Evolutionary conservation across 2,888 invertebrate species (phyloP).

Genomic region (Agrotis segetum): DNA sequence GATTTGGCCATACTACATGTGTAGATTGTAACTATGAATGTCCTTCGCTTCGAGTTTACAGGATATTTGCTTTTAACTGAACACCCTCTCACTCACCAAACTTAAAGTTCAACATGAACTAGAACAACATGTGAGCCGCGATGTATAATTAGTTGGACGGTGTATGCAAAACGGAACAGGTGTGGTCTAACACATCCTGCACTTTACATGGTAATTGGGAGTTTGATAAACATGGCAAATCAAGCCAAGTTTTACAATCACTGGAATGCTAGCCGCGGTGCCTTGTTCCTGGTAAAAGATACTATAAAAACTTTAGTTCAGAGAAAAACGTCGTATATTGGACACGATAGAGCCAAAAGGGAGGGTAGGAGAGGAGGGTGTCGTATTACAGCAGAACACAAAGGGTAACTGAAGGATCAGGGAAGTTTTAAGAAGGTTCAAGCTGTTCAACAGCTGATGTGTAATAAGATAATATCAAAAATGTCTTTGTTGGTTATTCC

Average conservation of each 20-base stretch:
- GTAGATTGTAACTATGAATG: not conserved
- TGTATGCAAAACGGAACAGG: conserved; percentile 50
- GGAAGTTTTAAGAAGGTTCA: no score
- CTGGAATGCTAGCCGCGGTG: not conserved
- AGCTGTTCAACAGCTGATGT: no score
- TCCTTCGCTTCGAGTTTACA: conserved; percentile 20
- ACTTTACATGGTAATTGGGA: conserved; percentile 2
- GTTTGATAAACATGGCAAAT: not conserved
- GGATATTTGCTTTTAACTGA: not conserved
- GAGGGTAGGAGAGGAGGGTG: no score
- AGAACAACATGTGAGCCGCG: not conserved
- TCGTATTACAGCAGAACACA: no score
- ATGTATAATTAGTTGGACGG: not conserved
- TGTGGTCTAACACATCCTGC: conserved; percentile 39
- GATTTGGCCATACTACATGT: no score
- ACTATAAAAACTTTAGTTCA: no score
- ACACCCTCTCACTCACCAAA: conserved; percentile 35
- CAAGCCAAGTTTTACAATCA: not conserved
- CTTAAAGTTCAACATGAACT: conserved; percentile 5
- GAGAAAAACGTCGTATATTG: no score
- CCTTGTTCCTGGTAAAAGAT: not conserved
- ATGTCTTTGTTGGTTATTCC: not conserved
- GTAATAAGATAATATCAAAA: no score
- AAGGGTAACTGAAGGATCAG: no score
- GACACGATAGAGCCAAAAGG: no score